These are phyloP conservation scores for Agonopterix subpropinquella DNA, from an alignment of 2,888 invertebrate species.

Conservation along the genomic window DNA sequence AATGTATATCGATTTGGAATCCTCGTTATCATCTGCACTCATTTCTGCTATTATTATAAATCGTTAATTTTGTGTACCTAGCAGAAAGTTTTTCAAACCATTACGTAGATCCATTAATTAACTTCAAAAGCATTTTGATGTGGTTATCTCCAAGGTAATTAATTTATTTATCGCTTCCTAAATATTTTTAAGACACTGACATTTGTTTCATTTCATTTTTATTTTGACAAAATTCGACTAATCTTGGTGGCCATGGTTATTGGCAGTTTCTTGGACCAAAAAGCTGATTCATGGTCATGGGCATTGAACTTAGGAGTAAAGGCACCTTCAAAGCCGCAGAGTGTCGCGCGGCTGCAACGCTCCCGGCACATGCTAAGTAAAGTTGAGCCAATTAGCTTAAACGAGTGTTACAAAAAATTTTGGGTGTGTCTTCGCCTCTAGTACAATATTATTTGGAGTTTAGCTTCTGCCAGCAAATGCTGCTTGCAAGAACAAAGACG, in stretches of 20 bases:
- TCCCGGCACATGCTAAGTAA: no score
- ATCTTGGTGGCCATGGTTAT: conserved; percentile 18
- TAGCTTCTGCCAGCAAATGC: no score
- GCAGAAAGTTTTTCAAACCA: conserved; percentile 6
- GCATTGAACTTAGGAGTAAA: no score
- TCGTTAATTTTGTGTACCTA: conserved; percentile 7
- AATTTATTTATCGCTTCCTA: conserved; percentile 15
- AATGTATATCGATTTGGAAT: conserved; percentile 26
- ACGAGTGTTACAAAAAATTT: no score
- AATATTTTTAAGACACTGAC: conserved; percentile 11
- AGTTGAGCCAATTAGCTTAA: no score
- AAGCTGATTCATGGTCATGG: no score
- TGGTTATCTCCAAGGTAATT: conserved; percentile 7
- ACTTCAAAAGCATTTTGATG: neutral
- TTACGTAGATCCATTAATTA: neutral
- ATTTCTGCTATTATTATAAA: conserved; percentile 18
- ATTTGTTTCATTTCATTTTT: neutral
- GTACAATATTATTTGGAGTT: no score
- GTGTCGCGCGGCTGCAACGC: no score
- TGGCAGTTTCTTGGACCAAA: no score
- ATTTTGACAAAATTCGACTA: neutral
- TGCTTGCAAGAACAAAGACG: no score
- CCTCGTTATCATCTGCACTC: conserved; percentile 16
- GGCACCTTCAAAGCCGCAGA: no score
- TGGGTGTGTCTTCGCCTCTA: no score